phyloP scores from a whole-genome alignment of 64 coral and sea anemone species.

The Stichodactyla mertensii region DNA sequence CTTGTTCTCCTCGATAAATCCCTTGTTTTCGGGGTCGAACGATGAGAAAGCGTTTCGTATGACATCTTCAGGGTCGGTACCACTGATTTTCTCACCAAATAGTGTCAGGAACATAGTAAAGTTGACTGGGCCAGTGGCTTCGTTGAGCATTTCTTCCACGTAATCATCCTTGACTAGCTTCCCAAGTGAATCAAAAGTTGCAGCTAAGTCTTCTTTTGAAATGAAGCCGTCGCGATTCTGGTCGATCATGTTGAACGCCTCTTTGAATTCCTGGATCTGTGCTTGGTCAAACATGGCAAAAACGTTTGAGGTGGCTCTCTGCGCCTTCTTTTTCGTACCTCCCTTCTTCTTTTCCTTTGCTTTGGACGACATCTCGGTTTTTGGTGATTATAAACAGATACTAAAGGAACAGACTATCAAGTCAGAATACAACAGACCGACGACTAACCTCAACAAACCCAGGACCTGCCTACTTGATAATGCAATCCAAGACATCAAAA shows the following conservation, averaged over 20 bases:
- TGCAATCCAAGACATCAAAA: not conserved
- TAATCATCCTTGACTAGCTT: slow-evolving; percentile 34
- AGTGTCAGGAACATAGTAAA: slow-evolving; percentile 68
- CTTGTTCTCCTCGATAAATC: slow-evolving; percentile 31
- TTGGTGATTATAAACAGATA: not conserved
- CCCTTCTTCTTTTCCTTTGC: slow-evolving; percentile 40
- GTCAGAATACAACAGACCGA: not conserved
- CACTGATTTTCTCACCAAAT: slow-evolving; percentile 59
- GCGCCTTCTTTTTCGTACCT: slow-evolving; percentile 54
- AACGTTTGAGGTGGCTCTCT: slow-evolving; percentile 57
- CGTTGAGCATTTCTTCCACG: slow-evolving; percentile 40
- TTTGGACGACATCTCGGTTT: slow-evolving; percentile 34
- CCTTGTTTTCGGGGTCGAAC: slow-evolving; percentile 23
- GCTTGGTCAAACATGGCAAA: slow-evolving; percentile 62
- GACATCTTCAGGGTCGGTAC: slow-evolving; percentile 58
- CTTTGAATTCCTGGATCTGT: slow-evolving; percentile 72
- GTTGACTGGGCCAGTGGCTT: slow-evolving; percentile 48
- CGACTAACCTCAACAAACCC: not conserved
- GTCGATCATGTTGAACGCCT: slow-evolving; percentile 64
- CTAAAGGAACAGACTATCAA: not conserved
- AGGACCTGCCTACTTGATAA: not conserved
- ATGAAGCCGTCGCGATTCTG: slow-evolving; percentile 61
- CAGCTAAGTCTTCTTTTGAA: slow-evolving; percentile 43
- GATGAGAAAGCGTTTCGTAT: slow-evolving; percentile 42
- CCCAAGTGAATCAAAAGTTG: slow-evolving; percentile 49